Conservation (phyloP, 2,113 vertebrate species). For the Larimichthys crocea region DNA sequence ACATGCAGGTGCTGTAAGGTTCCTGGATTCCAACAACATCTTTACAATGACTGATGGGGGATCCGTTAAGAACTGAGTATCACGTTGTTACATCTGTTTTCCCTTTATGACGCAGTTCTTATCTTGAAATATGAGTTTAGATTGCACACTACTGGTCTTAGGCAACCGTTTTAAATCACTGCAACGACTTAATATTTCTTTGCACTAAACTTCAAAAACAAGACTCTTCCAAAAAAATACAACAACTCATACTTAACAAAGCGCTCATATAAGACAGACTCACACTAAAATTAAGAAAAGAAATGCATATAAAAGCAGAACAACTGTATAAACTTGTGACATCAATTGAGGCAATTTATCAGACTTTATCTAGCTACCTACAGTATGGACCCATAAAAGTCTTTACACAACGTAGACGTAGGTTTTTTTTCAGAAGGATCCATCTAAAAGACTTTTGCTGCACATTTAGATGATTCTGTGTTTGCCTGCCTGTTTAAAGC, state of each 20-base stretch:
- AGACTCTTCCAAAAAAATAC: neutral
- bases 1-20: neutral
- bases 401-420: neutral
- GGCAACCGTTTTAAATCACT: neutral
- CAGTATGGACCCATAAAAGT: neutral
- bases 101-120: neutral
- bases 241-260: neutral
- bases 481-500: neutral
- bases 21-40: neutral
- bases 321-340: neutral
- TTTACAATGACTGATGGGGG: neutral
- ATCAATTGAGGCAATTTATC: neutral
- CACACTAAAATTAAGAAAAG: neutral
- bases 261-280: neutral
- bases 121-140: neutral
- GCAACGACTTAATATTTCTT: neutral
- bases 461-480: neutral
- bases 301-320: neutral
- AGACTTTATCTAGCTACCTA: neutral
- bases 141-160: neutral
- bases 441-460: neutral
- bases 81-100: conserved; percentile 2
- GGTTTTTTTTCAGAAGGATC: neutral
- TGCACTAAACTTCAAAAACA: neutral
- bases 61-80: neutral